A percentile compares a stretch with the other conserved stretches of the same genome.
Evolutionary conservation across 2,888 invertebrate genomes (phyloP).

Genomic region (Drosophila buzzatii): DNA sequence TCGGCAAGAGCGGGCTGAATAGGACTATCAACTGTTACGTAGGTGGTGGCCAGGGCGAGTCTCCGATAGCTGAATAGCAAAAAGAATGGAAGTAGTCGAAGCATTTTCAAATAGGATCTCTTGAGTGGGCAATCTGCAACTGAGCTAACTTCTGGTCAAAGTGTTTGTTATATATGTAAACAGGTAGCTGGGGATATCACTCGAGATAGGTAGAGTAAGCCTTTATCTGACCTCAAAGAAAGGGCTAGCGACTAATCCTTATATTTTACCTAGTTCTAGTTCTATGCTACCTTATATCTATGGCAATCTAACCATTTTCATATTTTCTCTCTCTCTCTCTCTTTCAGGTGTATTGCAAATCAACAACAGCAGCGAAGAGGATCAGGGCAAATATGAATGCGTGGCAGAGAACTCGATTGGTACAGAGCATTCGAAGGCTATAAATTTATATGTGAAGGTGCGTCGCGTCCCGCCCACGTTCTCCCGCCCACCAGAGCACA

Average conservation of each 20-base stretch:
- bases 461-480: constrained; percentile 98
- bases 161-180: constrained; percentile 34
- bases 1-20: constrained; percentile 39
- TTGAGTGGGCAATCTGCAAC: constrained; percentile 24
- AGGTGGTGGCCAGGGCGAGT: constrained; percentile 29
- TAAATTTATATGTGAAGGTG: constrained; percentile 97
- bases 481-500: constrained; percentile 94
- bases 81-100: neutral
- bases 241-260: neutral
- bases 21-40: constrained; percentile 27
- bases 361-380: constrained; percentile 94
- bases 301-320: neutral
- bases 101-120: constrained; percentile 16
- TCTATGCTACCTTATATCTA: neutral
- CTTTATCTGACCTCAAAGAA: neutral
- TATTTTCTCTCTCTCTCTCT: neutral
- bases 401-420: constrained; percentile 97
- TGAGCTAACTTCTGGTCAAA: neutral
- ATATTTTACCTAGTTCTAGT: neutral
- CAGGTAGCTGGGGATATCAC: constrained; percentile 46
- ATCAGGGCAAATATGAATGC: constrained; percentile 98
- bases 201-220: constrained; percentile 7
- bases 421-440: constrained; percentile 96
- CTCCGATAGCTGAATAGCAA: constrained; percentile 2
- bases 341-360: constrained; percentile 90